Percentiles rank a stretch among this genome's conserved stretches.
Evolutionary conservation across 2,113 vertebrate genomes (phyloP).

Genomic region (Prunella himalayana): DNA sequence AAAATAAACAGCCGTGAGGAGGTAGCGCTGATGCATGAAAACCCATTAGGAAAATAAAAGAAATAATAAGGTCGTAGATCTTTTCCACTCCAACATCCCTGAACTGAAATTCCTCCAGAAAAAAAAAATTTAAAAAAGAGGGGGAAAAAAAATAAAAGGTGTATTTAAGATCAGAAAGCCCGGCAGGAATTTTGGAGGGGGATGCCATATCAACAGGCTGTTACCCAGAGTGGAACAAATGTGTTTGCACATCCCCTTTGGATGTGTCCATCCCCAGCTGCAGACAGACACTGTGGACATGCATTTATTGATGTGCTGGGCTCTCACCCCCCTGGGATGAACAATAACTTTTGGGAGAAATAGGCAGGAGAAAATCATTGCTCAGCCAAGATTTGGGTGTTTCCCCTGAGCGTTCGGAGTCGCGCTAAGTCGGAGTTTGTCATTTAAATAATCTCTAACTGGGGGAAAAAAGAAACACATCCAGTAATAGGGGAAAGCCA

Average conservation of each 20-base stretch:
- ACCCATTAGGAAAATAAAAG: constrained; percentile 58
- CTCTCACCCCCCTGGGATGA: not conserved
- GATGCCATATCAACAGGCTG: constrained; percentile 44
- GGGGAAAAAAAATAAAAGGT: not conserved
- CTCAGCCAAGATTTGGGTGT: not conserved
- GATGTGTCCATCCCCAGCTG: not conserved
- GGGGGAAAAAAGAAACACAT: not conserved
- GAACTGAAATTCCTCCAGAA: constrained; percentile 7
- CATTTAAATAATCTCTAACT: not conserved
- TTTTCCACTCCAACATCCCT: not conserved
- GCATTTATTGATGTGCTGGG: not conserved
- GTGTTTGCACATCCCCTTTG: not conserved
- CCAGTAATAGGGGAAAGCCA: not conserved
- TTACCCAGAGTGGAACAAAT: not conserved
- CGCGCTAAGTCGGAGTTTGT: not conserved
- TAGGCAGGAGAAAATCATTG: not conserved
- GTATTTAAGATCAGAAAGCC: not conserved
- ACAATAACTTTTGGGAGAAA: not conserved
- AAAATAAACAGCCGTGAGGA: constrained; percentile 23
- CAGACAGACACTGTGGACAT: fast-evolving
- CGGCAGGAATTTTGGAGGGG: not conserved
- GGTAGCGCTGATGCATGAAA: constrained; percentile 11
- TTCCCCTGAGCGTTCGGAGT: not conserved
- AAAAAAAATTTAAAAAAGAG: not conserved
- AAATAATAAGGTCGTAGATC: constrained; percentile 37